These are phyloP conservation scores for Protonibea diacanthus DNA, from an alignment of 2,797 vertebrate genomes.

Conservation along the genomic window DNA sequence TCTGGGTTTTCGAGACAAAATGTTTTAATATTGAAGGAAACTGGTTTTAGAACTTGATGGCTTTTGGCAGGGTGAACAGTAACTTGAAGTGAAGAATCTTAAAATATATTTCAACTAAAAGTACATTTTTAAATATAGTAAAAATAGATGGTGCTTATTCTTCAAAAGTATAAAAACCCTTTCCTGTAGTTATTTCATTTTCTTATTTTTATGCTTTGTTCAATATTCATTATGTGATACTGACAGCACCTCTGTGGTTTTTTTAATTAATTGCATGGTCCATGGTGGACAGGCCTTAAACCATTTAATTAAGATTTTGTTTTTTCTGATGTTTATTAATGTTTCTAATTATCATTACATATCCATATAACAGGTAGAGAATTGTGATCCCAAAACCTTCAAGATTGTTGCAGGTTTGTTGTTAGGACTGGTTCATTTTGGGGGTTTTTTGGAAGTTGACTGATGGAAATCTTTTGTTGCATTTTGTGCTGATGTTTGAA, in stretches of 20 bases:
- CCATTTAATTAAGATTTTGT: not conserved
- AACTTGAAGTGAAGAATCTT: not conserved
- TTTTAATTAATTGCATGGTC: not conserved
- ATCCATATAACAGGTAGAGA: not conserved
- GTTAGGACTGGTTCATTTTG: not conserved
- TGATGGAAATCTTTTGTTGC: conserved; percentile 7
- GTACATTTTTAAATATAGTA: not conserved
- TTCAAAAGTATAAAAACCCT: not conserved
- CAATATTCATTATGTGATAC: not conserved
- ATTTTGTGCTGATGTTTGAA: not conserved
- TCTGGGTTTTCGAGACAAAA: not conserved
- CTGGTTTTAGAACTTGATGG: not conserved
- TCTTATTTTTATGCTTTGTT: not conserved
- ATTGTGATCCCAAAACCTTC: not conserved
- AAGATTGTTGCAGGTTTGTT: not conserved
- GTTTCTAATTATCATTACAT: not conserved
- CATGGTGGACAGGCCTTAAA: not conserved
- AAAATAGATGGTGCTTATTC: not conserved
- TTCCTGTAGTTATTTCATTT: not conserved
- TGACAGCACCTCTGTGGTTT: not conserved
- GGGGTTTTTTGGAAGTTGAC: not conserved
- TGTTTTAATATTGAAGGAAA: not conserved
- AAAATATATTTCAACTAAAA: not conserved
- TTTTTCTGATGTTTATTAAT: not conserved
- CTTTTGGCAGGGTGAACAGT: not conserved